Percentiles rank a stretch among this genome's conserved stretches.
These are phyloP conservation scores for Drosophila mettleri DNA, from an alignment of 2,888 invertebrate genomes.

Conservation along the genomic window DNA sequence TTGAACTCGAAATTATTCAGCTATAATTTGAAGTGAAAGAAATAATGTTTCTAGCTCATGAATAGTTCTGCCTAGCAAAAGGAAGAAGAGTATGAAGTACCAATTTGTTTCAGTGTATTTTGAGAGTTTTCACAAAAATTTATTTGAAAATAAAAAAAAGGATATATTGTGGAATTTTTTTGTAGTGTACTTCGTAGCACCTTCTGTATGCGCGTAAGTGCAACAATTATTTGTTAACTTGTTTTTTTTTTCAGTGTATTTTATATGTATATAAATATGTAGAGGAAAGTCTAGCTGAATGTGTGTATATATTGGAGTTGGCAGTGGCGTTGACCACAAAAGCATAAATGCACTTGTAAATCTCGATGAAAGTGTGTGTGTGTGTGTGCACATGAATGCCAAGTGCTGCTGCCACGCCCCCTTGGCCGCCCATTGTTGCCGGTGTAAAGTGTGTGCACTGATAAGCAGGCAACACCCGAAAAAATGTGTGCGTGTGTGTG, in stretches of 20 bases:
- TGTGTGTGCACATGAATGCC: slow-evolving; percentile 49
- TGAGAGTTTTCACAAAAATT: no score
- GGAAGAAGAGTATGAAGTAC: no score
- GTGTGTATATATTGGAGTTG: slow-evolving; percentile 39
- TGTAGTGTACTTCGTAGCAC: not conserved
- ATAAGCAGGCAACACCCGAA: slow-evolving; percentile 56
- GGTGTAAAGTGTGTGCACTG: slow-evolving; percentile 64
- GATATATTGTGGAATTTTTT: no score
- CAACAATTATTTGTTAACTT: not conserved
- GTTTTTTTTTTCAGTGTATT: slow-evolving; percentile 29
- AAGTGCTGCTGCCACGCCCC: slow-evolving; percentile 42
- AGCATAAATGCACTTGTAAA: slow-evolving; percentile 55
- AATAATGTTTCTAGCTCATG: no score
- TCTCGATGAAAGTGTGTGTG: slow-evolving; percentile 18
- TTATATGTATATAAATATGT: slow-evolving; percentile 7
- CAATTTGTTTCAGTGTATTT: no score
- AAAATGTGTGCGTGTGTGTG: slow-evolving; percentile 24
- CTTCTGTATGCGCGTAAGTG: no score
- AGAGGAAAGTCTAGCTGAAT: slow-evolving; percentile 12
- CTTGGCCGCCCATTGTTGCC: slow-evolving; percentile 40
- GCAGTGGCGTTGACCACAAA: slow-evolving; percentile 59
- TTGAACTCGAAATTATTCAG: no score
- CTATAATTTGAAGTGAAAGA: no score
- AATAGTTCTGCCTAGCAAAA: no score
- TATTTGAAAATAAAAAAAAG: no score